Evolutionary conservation across 2,113 vertebrate genomes (phyloP), one percentile per base, ranked within the genome.

Genomic region (Megaceryle torquata): DNA sequence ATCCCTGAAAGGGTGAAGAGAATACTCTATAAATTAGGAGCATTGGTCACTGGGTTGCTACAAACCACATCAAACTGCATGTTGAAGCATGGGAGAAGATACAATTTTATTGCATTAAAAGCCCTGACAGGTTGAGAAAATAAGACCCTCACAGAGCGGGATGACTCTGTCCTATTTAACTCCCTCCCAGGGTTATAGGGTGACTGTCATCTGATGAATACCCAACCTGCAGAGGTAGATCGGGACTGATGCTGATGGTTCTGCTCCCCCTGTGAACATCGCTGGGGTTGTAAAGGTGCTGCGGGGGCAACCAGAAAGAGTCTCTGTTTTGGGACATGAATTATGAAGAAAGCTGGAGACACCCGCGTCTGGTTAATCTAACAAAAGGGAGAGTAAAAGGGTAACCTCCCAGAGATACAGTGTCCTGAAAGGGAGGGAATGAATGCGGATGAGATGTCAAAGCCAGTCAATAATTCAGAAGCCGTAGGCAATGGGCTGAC

Each of bases 271-370:
- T 69, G 53, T 57, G 82, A 48, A 88, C 64, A 75, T 83, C 22
- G 24, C 41, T 86, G 50, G 60, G 46, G 79, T 60, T 94, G 79
- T 85, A 71, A 82, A 86, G 81, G 88, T 63, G 65, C 65, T 70
- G 61, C 1, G 1, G 25, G 44, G 56, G 71, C 46, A 56, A 70
- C 46, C n/a, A 48, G 65, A 86, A 86, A 50, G 50, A 3, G 6
- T 3, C 44, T 41, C 50, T 39, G 60, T 26, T 91, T 79, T 86
- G 81, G 60, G 65, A 33, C 67, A 79, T 93, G 39, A 70, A 75
- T 91, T 83, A 77, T 53, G 85, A 75, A 90, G 77, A 93, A 96
- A 93, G 85, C 56, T 86, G 63, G 82, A 88, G 87, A 78, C 61
- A 83, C 69, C 54, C 35, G 13, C 11, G 7, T 37, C 77, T 91